A percentile compares a stretch with the other conserved stretches of the same genome.
Conservation (phyloP, 1,140 invertebrate species). For the Apocrypta bakeri region DNA sequence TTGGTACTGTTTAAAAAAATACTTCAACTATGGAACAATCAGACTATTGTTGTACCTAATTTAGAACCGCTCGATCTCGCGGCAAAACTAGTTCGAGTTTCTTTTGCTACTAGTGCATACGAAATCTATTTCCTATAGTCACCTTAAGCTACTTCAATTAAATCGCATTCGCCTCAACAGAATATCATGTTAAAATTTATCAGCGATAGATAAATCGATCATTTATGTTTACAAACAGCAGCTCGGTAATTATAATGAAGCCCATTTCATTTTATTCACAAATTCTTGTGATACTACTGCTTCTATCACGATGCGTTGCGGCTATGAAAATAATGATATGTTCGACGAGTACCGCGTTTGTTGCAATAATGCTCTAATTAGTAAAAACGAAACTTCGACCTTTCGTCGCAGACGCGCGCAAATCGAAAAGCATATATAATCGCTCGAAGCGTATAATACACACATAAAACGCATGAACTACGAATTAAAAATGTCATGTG, state of each 20-base stretch:
- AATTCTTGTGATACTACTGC: background rate
- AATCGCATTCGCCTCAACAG: background rate
- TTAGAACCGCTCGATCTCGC: no score
- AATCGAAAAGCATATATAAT: no score
- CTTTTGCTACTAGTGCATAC: background rate
- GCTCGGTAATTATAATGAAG: background rate
- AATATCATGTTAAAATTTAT: background rate
- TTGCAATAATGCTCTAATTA: background rate
- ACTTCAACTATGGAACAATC: no score
- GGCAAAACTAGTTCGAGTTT: background rate
- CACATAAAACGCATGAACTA: background rate
- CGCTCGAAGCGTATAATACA: no score
- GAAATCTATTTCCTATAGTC: slow-evolving; percentile 36
- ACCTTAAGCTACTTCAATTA: slow-evolving; percentile 24
- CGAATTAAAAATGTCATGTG: background rate
- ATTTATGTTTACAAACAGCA: background rate
- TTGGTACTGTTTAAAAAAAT: no score
- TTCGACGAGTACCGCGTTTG: background rate
- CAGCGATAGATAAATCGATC: background rate
- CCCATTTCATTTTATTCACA: slow-evolving; percentile 3
- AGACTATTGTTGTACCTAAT: no score
- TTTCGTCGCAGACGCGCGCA: no score
- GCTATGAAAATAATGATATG: slow-evolving; percentile 22
- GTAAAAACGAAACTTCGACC: slow-evolving; percentile 23
- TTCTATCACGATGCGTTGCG: background rate